phyloP scores from a whole-genome alignment of 2,888 invertebrate genomes.

The Trissonchulus latispiculum region DNA sequence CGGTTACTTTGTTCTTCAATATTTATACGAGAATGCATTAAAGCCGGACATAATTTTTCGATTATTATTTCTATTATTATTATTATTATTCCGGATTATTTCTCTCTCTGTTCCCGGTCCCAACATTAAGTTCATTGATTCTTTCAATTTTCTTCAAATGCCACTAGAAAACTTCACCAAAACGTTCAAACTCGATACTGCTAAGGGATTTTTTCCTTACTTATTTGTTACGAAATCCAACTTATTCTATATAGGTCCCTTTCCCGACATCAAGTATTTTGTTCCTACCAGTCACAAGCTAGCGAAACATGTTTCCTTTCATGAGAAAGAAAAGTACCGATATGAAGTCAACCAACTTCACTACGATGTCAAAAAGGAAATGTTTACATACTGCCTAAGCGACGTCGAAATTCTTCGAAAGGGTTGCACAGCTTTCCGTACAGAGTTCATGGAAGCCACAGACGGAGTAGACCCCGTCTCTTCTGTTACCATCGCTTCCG shows the following conservation, averaged over 20 bases:
- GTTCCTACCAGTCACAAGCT: no score
- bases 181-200: not conserved
- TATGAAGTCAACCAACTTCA: no score
- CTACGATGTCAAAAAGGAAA: not conserved
- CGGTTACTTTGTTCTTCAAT: no score
- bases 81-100: no score
- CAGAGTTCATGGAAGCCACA: not conserved
- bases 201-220: slow-evolving; percentile 8
- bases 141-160: slow-evolving; percentile 1
- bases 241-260: not conserved
- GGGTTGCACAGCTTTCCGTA: not conserved
- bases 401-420: not conserved
- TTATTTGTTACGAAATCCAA: not conserved
- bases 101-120: no score
- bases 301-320: no score
- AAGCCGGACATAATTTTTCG: no score
- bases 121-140: slow-evolving; percentile 3
- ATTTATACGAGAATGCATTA: no score
- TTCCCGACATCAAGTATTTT: not conserved
- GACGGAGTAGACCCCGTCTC: not conserved
- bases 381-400: not conserved
- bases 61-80: no score
- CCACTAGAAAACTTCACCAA: slow-evolving; percentile 3
- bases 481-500: not conserved
- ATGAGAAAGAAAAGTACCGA: not conserved